A percentile compares a stretch with the other conserved stretches of the same genome.
Evolutionary conservation across 2,797 vertebrate genomes (phyloP).

Genomic region (Spizella passerina): DNA sequence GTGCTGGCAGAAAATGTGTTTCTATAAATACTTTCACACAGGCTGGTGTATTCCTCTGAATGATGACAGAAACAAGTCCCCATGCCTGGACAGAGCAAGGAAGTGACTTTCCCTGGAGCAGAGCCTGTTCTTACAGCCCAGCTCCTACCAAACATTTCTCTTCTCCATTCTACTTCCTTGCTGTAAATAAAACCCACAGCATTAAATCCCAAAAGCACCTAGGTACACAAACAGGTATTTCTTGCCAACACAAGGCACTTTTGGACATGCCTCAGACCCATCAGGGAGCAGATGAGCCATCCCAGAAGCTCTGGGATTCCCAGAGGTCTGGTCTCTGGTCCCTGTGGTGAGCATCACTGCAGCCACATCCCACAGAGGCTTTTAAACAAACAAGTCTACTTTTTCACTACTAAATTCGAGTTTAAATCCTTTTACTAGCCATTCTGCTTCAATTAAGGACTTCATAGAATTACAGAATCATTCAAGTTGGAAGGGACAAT

Average conservation of each 20-base stretch:
- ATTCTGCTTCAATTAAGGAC: rapidly evolving
- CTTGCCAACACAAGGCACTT: neutral
- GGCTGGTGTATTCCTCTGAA: neutral
- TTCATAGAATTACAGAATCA: neutral
- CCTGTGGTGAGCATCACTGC: neutral
- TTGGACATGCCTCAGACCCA: rapidly evolving
- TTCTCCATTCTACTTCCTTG: neutral
- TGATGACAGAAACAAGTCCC: neutral
- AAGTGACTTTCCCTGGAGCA: neutral
- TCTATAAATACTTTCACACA: neutral
- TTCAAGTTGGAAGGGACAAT: neutral
- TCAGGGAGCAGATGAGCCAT: no score
- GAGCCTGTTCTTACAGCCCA: neutral
- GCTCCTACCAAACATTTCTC: neutral
- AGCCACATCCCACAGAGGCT: rapidly evolving
- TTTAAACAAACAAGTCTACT: neutral
- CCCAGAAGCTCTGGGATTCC: rapidly evolving
- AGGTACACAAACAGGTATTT: neutral
- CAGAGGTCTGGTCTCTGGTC: neutral
- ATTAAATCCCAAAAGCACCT: neutral
- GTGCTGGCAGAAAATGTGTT: rapidly evolving
- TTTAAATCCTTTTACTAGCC: neutral
- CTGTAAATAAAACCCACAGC: neutral
- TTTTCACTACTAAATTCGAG: rapidly evolving
- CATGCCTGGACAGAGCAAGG: rapidly evolving